A percentile compares a stretch with the other conserved stretches of the same genome.
Evolutionary conservation across 2,113 vertebrate species (phyloP).

Genomic region (Onychorhynchus coronatus): DNA sequence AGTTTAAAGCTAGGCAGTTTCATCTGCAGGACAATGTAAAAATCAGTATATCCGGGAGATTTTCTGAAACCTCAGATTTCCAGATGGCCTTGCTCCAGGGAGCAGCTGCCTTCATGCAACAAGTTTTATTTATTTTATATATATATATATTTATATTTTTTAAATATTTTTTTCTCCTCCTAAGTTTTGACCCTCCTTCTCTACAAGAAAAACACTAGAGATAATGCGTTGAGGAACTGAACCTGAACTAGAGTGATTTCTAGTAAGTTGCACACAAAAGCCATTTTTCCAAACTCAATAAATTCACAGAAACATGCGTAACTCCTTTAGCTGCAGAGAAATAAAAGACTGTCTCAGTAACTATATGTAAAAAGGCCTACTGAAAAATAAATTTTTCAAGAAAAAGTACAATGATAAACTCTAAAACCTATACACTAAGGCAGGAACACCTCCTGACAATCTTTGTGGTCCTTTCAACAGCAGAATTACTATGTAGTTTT

Average conservation of each 20-base stretch:
- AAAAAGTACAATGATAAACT: background rate
- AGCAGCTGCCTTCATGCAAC: background rate
- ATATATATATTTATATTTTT: no score
- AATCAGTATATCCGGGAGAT: background rate
- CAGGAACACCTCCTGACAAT: background rate
- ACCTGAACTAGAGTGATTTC: background rate
- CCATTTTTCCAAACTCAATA: background rate
- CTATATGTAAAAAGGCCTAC: background rate
- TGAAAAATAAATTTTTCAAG: background rate
- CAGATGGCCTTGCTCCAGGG: background rate
- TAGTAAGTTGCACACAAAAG: background rate
- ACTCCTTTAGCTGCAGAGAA: background rate
- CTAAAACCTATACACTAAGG: background rate
- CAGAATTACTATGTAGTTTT: background rate
- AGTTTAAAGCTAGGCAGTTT: background rate
- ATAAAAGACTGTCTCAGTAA: background rate
- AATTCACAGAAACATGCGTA: background rate
- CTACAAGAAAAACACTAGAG: background rate
- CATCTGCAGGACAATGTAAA: background rate
- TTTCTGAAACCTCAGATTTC: background rate
- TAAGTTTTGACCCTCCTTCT: background rate
- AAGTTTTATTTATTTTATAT: background rate
- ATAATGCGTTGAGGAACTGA: background rate
- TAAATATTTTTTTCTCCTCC: background rate
- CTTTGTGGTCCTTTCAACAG: background rate